phyloP scores from a whole-genome alignment of 2,888 invertebrate genomes.

The Philonicus albiceps region DNA sequence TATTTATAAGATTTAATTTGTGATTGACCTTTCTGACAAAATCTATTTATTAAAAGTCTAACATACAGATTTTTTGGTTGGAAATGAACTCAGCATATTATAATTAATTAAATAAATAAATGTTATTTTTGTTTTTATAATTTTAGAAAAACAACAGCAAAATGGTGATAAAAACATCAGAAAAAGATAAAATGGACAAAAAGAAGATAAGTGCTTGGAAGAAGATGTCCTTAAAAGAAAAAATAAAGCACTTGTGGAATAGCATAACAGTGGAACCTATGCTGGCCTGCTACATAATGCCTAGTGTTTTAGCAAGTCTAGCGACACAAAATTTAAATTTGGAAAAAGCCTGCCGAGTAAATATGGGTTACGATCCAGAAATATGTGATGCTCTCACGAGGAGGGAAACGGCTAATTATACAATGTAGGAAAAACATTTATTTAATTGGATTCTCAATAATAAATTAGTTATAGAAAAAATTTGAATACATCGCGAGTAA shows the following conservation, averaged over 20 bases:
- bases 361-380: conserved; percentile 74
- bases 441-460: not conserved
- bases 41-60: not conserved
- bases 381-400: conserved; percentile 80
- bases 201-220: conserved; percentile 54
- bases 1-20: not conserved
- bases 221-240: conserved; percentile 63
- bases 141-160: not conserved
- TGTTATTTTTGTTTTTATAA: not conserved
- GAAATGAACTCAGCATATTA: not conserved
- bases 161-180: conserved; percentile 32
- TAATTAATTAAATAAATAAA: not conserved
- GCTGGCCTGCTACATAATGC: conserved; percentile 70
- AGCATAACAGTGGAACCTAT: conserved; percentile 74
- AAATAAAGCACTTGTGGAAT: conserved; percentile 64
- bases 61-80: not conserved
- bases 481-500: not conserved
- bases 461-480: not conserved
- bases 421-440: conserved; percentile 60
- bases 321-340: conserved; percentile 86
- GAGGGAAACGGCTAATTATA: conserved; percentile 71
- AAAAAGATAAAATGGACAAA: conserved; percentile 33
- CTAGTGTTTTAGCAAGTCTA: conserved; percentile 73
- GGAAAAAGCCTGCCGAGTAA: conserved; percentile 87
- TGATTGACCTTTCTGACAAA: not conserved